Conservation (phyloP, 2,797 vertebrate genomes). For the Petrocephalus sullivani region DNA sequence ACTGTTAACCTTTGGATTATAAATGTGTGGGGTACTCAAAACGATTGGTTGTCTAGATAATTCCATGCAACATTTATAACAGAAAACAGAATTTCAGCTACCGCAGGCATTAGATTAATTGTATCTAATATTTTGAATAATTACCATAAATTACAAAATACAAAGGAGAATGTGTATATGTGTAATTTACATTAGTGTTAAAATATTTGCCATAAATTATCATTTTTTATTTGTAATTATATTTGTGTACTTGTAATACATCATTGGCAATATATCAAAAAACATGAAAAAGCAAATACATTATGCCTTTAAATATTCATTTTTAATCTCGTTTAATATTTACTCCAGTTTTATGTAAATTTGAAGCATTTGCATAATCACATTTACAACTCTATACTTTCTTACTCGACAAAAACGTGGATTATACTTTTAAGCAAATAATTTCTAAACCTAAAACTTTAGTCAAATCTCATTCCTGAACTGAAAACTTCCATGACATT, state of each 20-base stretch:
- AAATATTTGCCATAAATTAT: constrained; percentile 18
- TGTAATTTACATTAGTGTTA: constrained; percentile 16
- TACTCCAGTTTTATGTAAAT: constrained; percentile 76
- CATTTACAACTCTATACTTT: constrained; percentile 72
- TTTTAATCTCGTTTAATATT: constrained; percentile 78
- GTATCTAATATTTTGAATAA: constrained; percentile 16
- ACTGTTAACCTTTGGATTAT: not conserved
- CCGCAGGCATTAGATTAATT: constrained; percentile 9
- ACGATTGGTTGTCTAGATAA: not conserved
- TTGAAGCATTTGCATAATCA: constrained; percentile 74
- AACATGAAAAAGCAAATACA: constrained; percentile 65
- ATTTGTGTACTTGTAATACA: constrained; percentile 28
- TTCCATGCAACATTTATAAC: constrained; percentile 12
- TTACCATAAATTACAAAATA: constrained; percentile 25
- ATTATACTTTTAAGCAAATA: constrained; percentile 44
- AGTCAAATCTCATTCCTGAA: not conserved
- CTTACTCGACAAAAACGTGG: constrained; percentile 65
- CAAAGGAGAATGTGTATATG: constrained; percentile 20
- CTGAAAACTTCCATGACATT: constrained; percentile 62
- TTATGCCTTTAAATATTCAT: constrained; percentile 74
- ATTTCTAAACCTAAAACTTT: constrained; percentile 23
- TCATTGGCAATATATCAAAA: constrained; percentile 55
- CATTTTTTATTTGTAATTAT: constrained; percentile 28
- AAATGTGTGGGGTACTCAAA: not conserved
- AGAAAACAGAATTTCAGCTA: constrained; percentile 15